A percentile compares a stretch with the other conserved stretches of the same genome.
These are phyloP conservation scores for Tetragonisca angustula DNA, from an alignment of 2,888 invertebrate species.

Conservation along the genomic window DNA sequence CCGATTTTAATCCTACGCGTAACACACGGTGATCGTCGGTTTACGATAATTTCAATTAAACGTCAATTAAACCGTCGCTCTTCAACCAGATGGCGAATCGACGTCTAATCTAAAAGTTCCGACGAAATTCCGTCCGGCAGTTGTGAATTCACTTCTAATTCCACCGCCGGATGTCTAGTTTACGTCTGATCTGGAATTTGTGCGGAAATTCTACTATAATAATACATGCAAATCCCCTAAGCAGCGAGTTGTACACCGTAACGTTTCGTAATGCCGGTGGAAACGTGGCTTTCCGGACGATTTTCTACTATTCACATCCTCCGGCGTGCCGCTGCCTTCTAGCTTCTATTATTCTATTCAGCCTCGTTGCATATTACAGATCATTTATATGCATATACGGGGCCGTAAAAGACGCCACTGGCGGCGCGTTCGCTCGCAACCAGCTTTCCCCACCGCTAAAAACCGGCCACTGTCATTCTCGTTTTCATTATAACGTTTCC, in stretches of 20 bases:
- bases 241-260: slow-evolving; percentile 4
- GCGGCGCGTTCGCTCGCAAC: no score
- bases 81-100: background rate
- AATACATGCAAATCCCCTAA: background rate
- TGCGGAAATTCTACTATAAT: background rate
- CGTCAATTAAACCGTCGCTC: no score
- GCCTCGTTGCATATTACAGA: background rate
- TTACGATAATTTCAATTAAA: no score
- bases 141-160: background rate
- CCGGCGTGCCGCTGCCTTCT: background rate
- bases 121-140: background rate
- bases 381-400: slow-evolving; percentile 11
- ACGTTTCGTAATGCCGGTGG: slow-evolving; percentile 2
- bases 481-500: slow-evolving; percentile 13
- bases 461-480: slow-evolving; percentile 2
- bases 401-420: background rate
- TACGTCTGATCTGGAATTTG: background rate
- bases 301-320: slow-evolving; percentile 10
- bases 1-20: no score
- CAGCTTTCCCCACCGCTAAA: background rate
- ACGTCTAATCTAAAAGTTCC: background rate
- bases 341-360: slow-evolving; percentile 20
- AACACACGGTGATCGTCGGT: no score
- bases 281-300: slow-evolving; percentile 8
- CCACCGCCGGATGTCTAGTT: background rate